phyloP scores from a whole-genome alignment of 2,113 vertebrate genomes.

The Turdus rufiventris region DNA sequence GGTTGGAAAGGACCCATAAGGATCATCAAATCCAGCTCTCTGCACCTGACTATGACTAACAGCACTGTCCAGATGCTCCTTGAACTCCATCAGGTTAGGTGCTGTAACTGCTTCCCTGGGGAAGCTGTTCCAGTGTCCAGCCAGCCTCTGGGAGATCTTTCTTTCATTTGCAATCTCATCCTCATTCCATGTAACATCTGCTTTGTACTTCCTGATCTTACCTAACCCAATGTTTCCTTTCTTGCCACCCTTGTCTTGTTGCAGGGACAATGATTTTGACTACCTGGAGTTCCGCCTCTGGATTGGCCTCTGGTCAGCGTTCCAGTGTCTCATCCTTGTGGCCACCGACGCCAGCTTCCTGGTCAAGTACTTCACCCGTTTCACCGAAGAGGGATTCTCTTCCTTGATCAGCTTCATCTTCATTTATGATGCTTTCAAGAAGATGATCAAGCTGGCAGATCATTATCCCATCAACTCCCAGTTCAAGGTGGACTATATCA shows the following conservation, averaged over 20 bases:
- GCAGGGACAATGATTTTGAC: conserved; percentile 88
- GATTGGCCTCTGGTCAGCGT: conserved; percentile 97
- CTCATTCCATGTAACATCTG: background rate
- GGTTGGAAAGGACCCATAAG: background rate
- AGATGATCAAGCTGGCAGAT: conserved; percentile 93
- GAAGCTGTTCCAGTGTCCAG: background rate
- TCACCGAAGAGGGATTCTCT: conserved; percentile 97
- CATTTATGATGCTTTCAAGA: conserved; percentile 98
- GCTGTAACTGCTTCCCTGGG: fast-evolving
- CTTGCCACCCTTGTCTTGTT: background rate
- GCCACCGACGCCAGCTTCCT: conserved; percentile 94
- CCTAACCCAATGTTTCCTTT: background rate
- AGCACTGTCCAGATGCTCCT: background rate
- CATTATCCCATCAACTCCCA: conserved; percentile 90
- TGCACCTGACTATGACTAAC: background rate
- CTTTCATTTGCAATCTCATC: background rate
- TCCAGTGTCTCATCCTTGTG: conserved; percentile 89
- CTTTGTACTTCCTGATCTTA: background rate
- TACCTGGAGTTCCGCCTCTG: conserved; percentile 97
- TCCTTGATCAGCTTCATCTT: conserved; percentile 99
- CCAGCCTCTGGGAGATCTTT: background rate
- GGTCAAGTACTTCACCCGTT: conserved; percentile 97
- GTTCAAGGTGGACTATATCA: conserved; percentile 82
- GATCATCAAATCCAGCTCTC: background rate
- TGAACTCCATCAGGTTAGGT: background rate